A percentile compares a stretch with the other conserved stretches of the same genome.
These are phyloP conservation scores for Eupeodes luniger DNA, from an alignment of 2,888 invertebrate species.

Conservation along the genomic window DNA sequence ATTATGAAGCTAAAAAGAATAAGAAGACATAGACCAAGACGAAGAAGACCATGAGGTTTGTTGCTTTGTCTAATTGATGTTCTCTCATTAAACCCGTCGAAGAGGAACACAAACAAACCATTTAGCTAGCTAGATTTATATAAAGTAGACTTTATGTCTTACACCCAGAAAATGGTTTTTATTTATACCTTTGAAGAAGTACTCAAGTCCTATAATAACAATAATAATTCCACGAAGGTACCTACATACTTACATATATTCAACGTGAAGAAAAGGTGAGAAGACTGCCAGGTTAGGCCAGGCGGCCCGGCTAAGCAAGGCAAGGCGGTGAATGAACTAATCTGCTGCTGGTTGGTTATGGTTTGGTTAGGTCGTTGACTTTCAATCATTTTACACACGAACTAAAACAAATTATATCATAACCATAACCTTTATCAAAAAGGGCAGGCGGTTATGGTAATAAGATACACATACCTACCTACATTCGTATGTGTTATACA, in stretches of 20 bases:
- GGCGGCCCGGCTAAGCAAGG: too few relatives aligned
- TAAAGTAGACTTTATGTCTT: conserved; percentile 36
- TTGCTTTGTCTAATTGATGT: conserved; percentile 66
- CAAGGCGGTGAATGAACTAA: conserved; percentile 33
- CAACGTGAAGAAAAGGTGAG: neutral
- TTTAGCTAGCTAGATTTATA: conserved; percentile 17
- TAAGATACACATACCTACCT: too few relatives aligned
- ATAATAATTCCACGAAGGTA: neutral
- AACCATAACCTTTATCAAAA: neutral
- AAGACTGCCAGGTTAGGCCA: neutral
- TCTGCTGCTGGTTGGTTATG: too few relatives aligned
- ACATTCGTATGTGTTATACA: too few relatives aligned
- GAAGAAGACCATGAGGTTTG: conserved; percentile 17
- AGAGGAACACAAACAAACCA: conserved; percentile 63
- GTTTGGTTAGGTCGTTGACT: conserved; percentile 49
- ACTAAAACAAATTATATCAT: neutral
- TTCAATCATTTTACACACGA: neutral
- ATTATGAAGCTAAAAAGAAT: too few relatives aligned
- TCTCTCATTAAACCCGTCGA: conserved; percentile 48
- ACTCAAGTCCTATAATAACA: too few relatives aligned
- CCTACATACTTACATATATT: neutral
- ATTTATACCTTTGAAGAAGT: neutral
- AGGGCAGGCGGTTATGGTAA: neutral
- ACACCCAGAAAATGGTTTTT: conserved; percentile 10
- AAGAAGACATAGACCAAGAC: neutral